Evolutionary conservation across 2,888 invertebrate species (phyloP), one percentile per base, ranked within the genome.

Genomic region (Nomada goodeniana): DNA sequence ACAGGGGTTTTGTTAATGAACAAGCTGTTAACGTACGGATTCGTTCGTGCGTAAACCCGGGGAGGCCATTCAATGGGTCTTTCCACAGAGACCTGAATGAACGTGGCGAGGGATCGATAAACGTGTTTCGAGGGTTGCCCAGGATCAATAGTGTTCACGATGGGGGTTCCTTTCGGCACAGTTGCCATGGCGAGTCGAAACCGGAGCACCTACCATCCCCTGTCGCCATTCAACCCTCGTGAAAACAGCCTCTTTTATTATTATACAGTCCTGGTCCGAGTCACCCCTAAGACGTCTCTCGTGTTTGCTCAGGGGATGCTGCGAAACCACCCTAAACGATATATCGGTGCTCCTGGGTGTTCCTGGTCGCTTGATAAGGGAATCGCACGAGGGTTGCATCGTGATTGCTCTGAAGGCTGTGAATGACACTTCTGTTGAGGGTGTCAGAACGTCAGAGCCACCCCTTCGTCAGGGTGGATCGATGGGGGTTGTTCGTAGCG

Each of bases 301-400:
- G 80, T 79, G 79, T 88, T 86, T 76, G 84, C 76, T 71, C 69
- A 80, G 80, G 84, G 84, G 86, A 84, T 87, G 86, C 86, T 83
- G 83, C 83, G 67, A 79, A 82, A 82, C 77, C 73, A 76, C 77
- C 79, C 67, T 42, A 69, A 86, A 72, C 88, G 86, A 86, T 36
- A 7, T 44, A 63, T 4, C 26, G 20, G 10, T 9, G n/a, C 90
- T 92, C 91, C 89, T 91, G n/a, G 52, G 60, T 23, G 29, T 73
- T 93, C 78, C 90, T 93, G 89, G 47, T 55, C 42, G 71, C 92
- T 91, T 92, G 92, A 53, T 92, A 90, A 50, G 18, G 42, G 69
- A 83, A 87, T 89, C 87, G 91, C 89, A 88, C 82, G 88, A 91
- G 91, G 91, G 91, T 92, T 91, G 92, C 90, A 91, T 91, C 89